These are phyloP conservation scores for Lepidurus apus DNA, from an alignment of 1,140 invertebrate genomes.

Conservation along the genomic window DNA sequence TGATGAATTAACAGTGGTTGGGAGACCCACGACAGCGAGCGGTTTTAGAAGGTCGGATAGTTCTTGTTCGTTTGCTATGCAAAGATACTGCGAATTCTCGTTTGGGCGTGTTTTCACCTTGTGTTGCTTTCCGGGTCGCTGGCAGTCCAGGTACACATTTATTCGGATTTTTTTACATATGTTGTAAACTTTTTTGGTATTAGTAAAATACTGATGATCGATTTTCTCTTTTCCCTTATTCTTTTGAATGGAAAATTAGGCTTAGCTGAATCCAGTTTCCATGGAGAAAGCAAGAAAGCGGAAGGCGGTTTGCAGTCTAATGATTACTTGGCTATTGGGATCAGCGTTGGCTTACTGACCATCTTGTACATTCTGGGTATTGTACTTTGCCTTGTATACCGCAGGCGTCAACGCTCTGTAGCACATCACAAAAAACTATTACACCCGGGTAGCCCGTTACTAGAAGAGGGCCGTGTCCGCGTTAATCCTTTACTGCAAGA, in stretches of 20 bases:
- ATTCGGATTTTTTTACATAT: background rate
- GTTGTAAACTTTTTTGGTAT: background rate
- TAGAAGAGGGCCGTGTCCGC: slow-evolving; percentile 28
- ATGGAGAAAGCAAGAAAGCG: slow-evolving; percentile 17
- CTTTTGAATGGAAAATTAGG: slow-evolving; percentile 23
- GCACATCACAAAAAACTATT: slow-evolving; percentile 27
- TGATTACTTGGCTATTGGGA: slow-evolving; percentile 73
- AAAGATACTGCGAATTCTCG: slow-evolving; percentile 59
- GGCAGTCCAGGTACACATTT: slow-evolving; percentile 67
- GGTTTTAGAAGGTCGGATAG: slow-evolving; percentile 68
- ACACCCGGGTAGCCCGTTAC: slow-evolving; percentile 26
- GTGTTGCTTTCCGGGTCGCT: slow-evolving; percentile 74
- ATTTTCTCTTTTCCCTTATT: background rate
- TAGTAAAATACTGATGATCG: background rate
- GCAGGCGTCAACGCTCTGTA: slow-evolving; percentile 33
- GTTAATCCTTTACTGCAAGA: slow-evolving; percentile 32
- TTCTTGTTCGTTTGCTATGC: slow-evolving; percentile 70
- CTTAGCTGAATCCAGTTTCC: slow-evolving; percentile 28
- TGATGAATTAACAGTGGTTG: slow-evolving; percentile 61
- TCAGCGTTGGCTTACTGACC: slow-evolving; percentile 69
- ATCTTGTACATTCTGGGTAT: slow-evolving; percentile 76
- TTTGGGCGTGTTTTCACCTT: slow-evolving; percentile 62
- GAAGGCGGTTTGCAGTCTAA: slow-evolving; percentile 47
- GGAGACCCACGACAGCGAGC: slow-evolving; percentile 64
- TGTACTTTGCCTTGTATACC: slow-evolving; percentile 59